phyloP scores from a whole-genome alignment of 2,888 invertebrate genomes.

The Lydus trimaculatus region DNA sequence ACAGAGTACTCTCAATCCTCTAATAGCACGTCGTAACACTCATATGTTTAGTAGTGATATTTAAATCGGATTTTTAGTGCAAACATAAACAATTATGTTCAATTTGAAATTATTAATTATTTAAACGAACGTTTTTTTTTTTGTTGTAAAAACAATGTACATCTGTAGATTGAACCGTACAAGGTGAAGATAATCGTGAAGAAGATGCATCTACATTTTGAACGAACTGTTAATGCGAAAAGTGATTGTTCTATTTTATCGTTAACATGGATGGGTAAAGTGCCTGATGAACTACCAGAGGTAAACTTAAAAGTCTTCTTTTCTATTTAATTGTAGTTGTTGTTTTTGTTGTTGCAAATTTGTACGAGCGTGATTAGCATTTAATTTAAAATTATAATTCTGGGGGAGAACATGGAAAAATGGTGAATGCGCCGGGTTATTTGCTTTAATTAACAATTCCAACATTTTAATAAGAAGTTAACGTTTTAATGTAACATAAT shows the following conservation, averaged over 20 bases:
- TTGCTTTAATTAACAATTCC: too few relatives aligned
- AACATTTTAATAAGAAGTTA: too few relatives aligned
- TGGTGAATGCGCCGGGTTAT: background rate
- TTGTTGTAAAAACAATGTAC: background rate
- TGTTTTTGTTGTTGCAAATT: too few relatives aligned
- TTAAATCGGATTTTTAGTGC: slow-evolving; percentile 26
- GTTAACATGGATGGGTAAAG: slow-evolving; percentile 98
- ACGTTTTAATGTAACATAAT: too few relatives aligned
- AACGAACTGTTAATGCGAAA: slow-evolving; percentile 90
- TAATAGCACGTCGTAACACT: slow-evolving; percentile 5
- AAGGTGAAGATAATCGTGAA: slow-evolving; percentile 13
- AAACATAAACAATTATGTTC: background rate
- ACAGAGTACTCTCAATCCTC: too few relatives aligned
- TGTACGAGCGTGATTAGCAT: too few relatives aligned
- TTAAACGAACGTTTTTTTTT: slow-evolving; percentile 12
- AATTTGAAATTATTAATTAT: background rate
- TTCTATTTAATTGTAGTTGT: background rate
- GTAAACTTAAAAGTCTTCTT: slow-evolving; percentile 65
- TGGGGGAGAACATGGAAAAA: too few relatives aligned
- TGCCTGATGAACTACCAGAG: slow-evolving; percentile 94
- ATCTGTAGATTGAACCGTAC: too few relatives aligned
- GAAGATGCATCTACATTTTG: slow-evolving; percentile 94
- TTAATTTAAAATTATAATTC: too few relatives aligned
- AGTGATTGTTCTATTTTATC: slow-evolving; percentile 95
- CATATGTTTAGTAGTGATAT: slow-evolving; percentile 31